Percentiles rank a stretch among this genome's conserved stretches.
Conservation (phyloP, 2,113 vertebrate genomes). For the Micronisus gabar region DNA sequence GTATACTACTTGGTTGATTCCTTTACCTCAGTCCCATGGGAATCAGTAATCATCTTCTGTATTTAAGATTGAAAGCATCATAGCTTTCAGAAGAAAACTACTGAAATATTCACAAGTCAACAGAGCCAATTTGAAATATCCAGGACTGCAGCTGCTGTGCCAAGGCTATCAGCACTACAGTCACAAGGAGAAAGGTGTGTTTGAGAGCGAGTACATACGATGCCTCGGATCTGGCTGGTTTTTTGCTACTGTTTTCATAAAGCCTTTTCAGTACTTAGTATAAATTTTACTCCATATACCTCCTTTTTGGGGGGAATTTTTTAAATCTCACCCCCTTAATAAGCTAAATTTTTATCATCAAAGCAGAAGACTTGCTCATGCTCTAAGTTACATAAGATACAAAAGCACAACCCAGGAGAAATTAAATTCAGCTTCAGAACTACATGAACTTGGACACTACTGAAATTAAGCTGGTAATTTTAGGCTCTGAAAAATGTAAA, state of each 20-base stretch:
- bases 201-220: accelerated
- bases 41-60: constrained; percentile 3
- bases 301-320: background rate
- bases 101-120: constrained; percentile 36
- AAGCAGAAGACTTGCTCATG: background rate
- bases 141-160: background rate
- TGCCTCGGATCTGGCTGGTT: background rate
- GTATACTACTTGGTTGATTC: background rate
- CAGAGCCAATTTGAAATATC: constrained; percentile 39
- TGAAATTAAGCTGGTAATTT: background rate
- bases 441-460: background rate
- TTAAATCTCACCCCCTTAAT: background rate
- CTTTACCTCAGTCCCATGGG: background rate
- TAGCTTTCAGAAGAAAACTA: background rate
- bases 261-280: background rate
- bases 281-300: background rate
- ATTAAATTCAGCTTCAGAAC: background rate
- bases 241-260: background rate
- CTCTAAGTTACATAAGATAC: background rate
- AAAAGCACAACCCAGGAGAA: background rate
- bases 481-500: background rate
- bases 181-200: background rate
- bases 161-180: background rate
- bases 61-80: background rate
- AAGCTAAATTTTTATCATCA: background rate